A percentile compares a stretch with the other conserved stretches of the same genome.
Evolutionary conservation across 2,113 vertebrate species (phyloP).

Genomic region (Cavia porcellus): DNA sequence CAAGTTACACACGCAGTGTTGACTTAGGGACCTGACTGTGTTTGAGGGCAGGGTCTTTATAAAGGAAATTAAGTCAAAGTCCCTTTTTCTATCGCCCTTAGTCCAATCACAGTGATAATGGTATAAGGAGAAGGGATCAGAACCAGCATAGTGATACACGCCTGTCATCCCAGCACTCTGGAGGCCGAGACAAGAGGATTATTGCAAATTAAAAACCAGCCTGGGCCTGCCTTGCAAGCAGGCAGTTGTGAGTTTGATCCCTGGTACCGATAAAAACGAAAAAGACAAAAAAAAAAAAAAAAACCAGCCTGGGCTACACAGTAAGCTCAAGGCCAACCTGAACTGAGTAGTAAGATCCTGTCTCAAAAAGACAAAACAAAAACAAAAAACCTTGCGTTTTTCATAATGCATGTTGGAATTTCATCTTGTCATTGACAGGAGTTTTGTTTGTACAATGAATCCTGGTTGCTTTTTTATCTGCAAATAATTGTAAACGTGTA

Average conservation of each 20-base stretch:
- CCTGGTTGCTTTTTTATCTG: background rate
- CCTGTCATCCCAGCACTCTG: too few relatives aligned
- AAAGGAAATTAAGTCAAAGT: background rate
- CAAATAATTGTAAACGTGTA: conserved; percentile 41
- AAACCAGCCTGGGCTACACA: too few relatives aligned
- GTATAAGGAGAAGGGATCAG: background rate
- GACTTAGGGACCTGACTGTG: background rate
- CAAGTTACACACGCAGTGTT: background rate
- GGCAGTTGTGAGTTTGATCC: too few relatives aligned
- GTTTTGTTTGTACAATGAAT: background rate
- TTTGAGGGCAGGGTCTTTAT: background rate
- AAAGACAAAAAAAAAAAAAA: too few relatives aligned
- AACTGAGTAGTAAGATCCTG: too few relatives aligned
- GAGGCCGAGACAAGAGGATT: too few relatives aligned
- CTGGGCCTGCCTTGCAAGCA: too few relatives aligned
- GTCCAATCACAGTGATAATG: background rate
- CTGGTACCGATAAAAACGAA: too few relatives aligned
- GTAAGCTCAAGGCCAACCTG: too few relatives aligned
- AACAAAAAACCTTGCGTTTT: background rate
- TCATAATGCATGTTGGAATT: background rate
- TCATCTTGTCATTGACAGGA: background rate
- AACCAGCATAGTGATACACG: too few relatives aligned
- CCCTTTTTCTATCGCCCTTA: background rate
- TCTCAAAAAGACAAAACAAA: too few relatives aligned
- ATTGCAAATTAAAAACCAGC: too few relatives aligned